Conservation (phyloP, 92 coral and sea anemone species). For the Actinostola sp. region DNA sequence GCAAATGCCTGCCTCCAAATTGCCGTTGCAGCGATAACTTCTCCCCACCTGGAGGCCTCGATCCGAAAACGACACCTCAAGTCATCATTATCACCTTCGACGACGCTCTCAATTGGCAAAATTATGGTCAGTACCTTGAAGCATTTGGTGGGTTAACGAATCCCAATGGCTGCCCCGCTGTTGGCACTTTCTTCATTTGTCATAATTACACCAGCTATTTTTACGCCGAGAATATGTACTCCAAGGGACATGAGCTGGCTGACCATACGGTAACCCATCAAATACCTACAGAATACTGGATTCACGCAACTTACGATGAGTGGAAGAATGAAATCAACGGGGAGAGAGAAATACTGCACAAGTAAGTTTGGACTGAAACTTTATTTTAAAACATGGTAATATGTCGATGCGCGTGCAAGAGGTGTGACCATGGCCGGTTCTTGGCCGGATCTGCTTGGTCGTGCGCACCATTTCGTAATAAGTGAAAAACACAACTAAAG, state of each 20-base stretch:
- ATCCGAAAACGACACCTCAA: conserved; percentile 63
- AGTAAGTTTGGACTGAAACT: conserved; percentile 39
- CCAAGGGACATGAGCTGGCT: conserved; percentile 71
- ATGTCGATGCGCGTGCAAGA: too few relatives aligned
- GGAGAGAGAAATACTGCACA: conserved; percentile 74
- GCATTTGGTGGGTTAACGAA: conserved; percentile 58
- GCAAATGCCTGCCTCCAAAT: conserved; percentile 58
- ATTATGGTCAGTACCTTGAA: conserved; percentile 61
- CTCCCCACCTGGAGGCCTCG: conserved; percentile 68
- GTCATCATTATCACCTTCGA: conserved; percentile 76
- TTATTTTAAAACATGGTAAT: not conserved
- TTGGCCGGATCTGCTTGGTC: too few relatives aligned
- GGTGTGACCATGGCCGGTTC: too few relatives aligned
- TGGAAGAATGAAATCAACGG: conserved; percentile 82
- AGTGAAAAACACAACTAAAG: too few relatives aligned
- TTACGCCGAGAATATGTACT: conserved; percentile 67
- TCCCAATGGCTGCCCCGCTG: conserved; percentile 78
- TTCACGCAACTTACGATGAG: conserved; percentile 54
- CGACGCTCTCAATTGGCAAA: conserved; percentile 54
- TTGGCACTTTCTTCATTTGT: conserved; percentile 72
- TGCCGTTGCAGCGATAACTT: conserved; percentile 82
- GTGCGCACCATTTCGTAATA: too few relatives aligned
- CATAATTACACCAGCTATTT: conserved; percentile 77
- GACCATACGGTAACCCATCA: conserved; percentile 86
- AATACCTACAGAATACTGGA: conserved; percentile 69